Percentiles rank a stretch among this genome's conserved stretches.
Evolutionary conservation across 2,888 invertebrate species (phyloP).

Genomic region (Macaria notata): DNA sequence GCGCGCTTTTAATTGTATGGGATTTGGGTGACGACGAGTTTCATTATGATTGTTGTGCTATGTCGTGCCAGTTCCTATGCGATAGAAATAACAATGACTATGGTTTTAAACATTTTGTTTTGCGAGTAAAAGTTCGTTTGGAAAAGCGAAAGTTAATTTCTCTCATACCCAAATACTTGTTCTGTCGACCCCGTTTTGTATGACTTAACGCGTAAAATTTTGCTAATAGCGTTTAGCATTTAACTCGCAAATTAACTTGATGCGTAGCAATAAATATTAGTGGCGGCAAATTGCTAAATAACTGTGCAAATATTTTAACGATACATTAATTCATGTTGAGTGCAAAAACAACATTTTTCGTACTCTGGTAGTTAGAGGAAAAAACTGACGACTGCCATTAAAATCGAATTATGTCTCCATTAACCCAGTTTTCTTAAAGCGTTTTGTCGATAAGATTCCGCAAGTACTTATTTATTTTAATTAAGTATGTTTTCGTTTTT

Average conservation of each 20-base stretch:
- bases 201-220: conserved; percentile 13
- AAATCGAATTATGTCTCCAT: conserved; percentile 34
- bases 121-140: conserved; percentile 32
- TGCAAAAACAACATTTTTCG: conserved; percentile 21
- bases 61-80: conserved; percentile 49
- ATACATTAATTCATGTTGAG: conserved; percentile 22
- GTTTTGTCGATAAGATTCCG: conserved; percentile 17
- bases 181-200: conserved; percentile 31
- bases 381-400: conserved; percentile 28
- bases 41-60: conserved; percentile 53
- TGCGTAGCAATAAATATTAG: conserved; percentile 18
- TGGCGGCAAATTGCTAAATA: conserved; percentile 16
- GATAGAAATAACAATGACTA: conserved; percentile 42
- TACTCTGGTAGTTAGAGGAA: conserved; percentile 13
- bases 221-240: conserved; percentile 16
- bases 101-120: conserved; percentile 36
- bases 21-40: conserved; percentile 54
- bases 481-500: not conserved
- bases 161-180: conserved; percentile 33
- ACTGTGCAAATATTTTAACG: conserved; percentile 23
- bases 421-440: conserved; percentile 30
- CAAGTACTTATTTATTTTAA: conserved; percentile 4
- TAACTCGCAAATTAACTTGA: conserved; percentile 4
- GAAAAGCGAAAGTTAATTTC: conserved; percentile 38
- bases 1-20: conserved; percentile 54